These are phyloP conservation scores for Microtus pennsylvanicus DNA, from an alignment of 2,113 vertebrate genomes.

Conservation along the genomic window DNA sequence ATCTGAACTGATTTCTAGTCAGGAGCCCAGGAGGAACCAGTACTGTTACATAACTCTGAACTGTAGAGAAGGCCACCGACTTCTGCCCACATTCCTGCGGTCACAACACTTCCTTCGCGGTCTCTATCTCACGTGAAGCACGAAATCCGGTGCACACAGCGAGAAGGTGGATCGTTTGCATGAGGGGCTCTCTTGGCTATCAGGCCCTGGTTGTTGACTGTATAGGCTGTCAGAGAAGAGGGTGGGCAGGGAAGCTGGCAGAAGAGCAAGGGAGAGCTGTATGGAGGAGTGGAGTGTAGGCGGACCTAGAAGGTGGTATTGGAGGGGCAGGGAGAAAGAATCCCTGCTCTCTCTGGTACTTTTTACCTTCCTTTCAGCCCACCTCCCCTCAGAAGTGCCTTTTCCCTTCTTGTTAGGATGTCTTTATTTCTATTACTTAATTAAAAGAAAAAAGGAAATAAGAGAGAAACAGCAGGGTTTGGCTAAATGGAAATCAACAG, in stretches of 20 bases:
- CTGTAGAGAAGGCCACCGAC: not conserved
- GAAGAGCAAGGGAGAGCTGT: not conserved
- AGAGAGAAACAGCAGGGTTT: not conserved
- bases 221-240: not conserved
- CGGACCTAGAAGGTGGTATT: not conserved
- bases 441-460: not conserved
- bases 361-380: not conserved
- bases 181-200: not conserved
- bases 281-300: not conserved
- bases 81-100: not conserved
- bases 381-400: not conserved
- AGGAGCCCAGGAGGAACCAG: not conserved
- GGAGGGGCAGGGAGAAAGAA: not conserved
- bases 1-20: constrained; percentile 40
- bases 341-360: not conserved
- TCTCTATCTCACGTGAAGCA: not conserved
- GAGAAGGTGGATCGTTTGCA: not conserved
- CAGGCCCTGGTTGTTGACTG: not conserved
- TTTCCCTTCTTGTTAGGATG: not conserved
- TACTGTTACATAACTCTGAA: not conserved
- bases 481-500: not conserved
- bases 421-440: not conserved
- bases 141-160: not conserved
- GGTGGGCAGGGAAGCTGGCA: not conserved
- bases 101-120: not conserved